Base-by-base conservation (phyloP, 2,888 invertebrate species). In the Adelphocoris suturalis region DNA sequence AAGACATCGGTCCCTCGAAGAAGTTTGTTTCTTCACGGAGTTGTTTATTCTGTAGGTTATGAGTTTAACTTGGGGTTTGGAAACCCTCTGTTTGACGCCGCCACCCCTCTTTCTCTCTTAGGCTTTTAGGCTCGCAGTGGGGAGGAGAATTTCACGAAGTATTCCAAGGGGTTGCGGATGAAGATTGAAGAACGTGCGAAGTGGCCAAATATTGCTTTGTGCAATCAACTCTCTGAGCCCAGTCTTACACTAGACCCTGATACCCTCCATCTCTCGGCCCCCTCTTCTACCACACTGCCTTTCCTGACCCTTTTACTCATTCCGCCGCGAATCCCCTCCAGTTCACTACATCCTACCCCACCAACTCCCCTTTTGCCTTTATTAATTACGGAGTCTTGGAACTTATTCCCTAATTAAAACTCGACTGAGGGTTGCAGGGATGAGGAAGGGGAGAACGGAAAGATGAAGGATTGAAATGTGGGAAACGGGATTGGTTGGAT, bases 151-250 rank as follows among this genome's bases (percentile, higher is more conserved):
- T 78, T 78, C 28, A 16, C 16, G 16, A 46, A 80, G 78, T 80
- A 47, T 46, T 46, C 46, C 68, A 46, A 47, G 37, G 37, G 78
- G 78, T 80, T 80, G 37, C 4, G 55, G 85, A 85, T 85, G 85
- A 85, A 61, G 85, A 85, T 85, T 85, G 85, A 85, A 61, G 61
- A 85, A 85, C 85, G 85, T 85, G 85, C 85, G 37, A 85, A 85
- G 57, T 61, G 85, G 85, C 61, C 85, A 23, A 85, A 85, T 85
- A 61, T 85, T 61, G 85, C 85, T 61, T 57, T 57, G 85, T 37
- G 85, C 48, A 85, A 85, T 85, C 57, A 85, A 85, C 57, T 61
- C 85, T 28, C 57, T 27, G 14, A 11, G 48, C 61, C 61, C 78
- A 78, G 78, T 46, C 47, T 78, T 78, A 37, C 78, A 47, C 47